These are phyloP conservation scores for Anthophora plumipes DNA, from an alignment of 2,888 invertebrate genomes.

Conservation along the genomic window DNA sequence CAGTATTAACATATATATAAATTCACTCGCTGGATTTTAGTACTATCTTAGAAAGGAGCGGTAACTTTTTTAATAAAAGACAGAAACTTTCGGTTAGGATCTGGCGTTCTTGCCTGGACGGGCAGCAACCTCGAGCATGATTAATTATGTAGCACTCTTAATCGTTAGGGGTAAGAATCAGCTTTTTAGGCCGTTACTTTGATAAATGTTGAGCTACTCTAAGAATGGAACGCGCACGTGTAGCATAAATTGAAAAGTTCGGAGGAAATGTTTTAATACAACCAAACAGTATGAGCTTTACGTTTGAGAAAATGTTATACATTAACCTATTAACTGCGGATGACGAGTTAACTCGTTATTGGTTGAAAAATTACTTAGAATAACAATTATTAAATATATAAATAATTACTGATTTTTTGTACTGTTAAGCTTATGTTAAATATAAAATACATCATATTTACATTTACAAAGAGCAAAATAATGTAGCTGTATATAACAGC, in stretches of 20 bases:
- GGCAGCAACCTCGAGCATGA: slow-evolving; percentile 38
- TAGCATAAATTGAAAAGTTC: background rate
- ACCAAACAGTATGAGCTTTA: background rate
- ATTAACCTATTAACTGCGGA: too few species aligned
- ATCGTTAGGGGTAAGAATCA: slow-evolving; percentile 44
- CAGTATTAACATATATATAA: slow-evolving; percentile 68
- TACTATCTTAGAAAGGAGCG: slow-evolving; percentile 42
- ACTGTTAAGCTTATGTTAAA: too few species aligned
- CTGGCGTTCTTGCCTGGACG: slow-evolving; percentile 21
- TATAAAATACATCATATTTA: too few species aligned
- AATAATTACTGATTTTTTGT: too few species aligned
- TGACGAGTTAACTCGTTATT: too few species aligned
- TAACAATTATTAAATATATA: too few species aligned
- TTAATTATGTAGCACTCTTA: slow-evolving; percentile 60
- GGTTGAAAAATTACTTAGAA: too few species aligned
- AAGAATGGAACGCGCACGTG: background rate
- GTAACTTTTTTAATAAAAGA: slow-evolving; percentile 68
- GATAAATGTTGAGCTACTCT: slow-evolving; percentile 27
- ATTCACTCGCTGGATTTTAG: slow-evolving; percentile 51
- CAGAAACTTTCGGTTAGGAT: slow-evolving; percentile 34
- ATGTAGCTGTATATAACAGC: too few species aligned
- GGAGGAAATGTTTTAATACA: background rate
- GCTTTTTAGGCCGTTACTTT: slow-evolving; percentile 14
- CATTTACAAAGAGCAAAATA: too few species aligned
- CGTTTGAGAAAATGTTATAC: background rate